These are phyloP conservation scores for Colinus virginianus DNA, from an alignment of 2,113 vertebrate species.

Conservation along the genomic window DNA sequence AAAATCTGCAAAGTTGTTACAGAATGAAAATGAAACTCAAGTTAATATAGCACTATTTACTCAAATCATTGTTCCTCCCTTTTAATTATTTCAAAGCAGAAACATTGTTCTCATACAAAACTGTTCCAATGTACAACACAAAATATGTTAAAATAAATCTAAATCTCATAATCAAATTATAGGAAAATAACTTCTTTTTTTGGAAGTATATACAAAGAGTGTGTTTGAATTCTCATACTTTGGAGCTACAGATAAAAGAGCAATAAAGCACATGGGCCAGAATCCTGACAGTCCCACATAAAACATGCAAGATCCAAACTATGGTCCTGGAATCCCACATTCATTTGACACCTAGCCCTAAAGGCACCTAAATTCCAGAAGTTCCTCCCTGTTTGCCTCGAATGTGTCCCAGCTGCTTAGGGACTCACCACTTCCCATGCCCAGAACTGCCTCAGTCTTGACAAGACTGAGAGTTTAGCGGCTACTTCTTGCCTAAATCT, in stretches of 20 bases:
- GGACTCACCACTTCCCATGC: slow-evolving; percentile 29
- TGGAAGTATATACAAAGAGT: background rate
- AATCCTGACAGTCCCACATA: background rate
- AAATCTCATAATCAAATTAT: background rate
- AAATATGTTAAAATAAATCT: background rate
- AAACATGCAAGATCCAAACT: background rate
- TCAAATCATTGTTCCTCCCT: background rate
- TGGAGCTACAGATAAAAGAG: background rate
- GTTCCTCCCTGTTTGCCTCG: slow-evolving; percentile 45
- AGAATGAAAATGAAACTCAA: background rate
- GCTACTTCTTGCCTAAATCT: slow-evolving; percentile 5
- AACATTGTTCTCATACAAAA: background rate
- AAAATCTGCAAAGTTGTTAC: background rate
- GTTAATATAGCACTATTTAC: background rate
- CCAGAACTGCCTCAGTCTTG: slow-evolving; percentile 10
- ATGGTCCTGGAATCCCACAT: slow-evolving; percentile 42
- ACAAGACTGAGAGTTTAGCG: background rate
- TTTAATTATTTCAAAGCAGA: slow-evolving; percentile 1
- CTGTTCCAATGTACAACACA: background rate
- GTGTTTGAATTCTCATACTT: background rate
- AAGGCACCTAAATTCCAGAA: slow-evolving; percentile 51
- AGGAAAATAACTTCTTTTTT: background rate
- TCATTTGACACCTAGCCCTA: slow-evolving; percentile 55
- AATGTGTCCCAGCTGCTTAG: slow-evolving; percentile 10
- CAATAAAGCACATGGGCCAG: background rate